Conservation (phyloP, 2,113 vertebrate genomes). For the Isichthys henryi region DNA sequence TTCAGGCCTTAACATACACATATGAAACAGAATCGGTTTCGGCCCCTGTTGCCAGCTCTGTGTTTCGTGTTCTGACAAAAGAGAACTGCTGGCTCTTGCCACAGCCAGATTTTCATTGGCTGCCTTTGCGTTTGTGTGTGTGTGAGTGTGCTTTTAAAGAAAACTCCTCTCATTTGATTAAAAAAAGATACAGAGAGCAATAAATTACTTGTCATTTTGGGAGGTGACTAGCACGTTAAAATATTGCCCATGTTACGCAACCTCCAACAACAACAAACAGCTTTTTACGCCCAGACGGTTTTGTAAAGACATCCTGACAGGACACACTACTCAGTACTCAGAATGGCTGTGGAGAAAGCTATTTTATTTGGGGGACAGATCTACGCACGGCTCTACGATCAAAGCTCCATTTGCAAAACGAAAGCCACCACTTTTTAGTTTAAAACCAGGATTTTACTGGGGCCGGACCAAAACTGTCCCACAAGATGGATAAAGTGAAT, state of each 20-base stretch:
- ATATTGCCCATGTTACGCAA: conserved; percentile 15
- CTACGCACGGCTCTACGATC: not conserved
- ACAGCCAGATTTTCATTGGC: not conserved
- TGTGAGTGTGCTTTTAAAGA: conserved; percentile 9
- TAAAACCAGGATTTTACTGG: conserved; percentile 30
- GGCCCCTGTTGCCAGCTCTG: not conserved
- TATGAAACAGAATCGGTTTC: not conserved
- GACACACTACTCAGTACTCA: not conserved
- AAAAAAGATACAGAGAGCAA: conserved; percentile 19
- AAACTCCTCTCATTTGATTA: conserved; percentile 18
- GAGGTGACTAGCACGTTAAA: conserved; percentile 17
- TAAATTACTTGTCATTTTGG: conserved; percentile 20
- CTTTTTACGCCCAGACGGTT: conserved; percentile 19
- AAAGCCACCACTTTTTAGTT: conserved; percentile 32
- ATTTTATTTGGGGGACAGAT: not conserved
- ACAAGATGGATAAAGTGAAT: conserved; percentile 60
- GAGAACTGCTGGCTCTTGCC: not conserved
- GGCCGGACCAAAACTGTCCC: conserved; percentile 40
- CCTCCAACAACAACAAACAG: conserved; percentile 32
- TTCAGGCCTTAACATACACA: conserved; percentile 14
- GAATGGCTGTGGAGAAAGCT: not conserved
- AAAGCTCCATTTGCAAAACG: not conserved
- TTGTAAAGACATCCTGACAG: conserved; percentile 21
- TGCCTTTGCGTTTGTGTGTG: not conserved
- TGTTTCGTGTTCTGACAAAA: conserved; percentile 16